Conservation (phyloP, 2,888 invertebrate species). For the Cheilosia vernalis region DNA sequence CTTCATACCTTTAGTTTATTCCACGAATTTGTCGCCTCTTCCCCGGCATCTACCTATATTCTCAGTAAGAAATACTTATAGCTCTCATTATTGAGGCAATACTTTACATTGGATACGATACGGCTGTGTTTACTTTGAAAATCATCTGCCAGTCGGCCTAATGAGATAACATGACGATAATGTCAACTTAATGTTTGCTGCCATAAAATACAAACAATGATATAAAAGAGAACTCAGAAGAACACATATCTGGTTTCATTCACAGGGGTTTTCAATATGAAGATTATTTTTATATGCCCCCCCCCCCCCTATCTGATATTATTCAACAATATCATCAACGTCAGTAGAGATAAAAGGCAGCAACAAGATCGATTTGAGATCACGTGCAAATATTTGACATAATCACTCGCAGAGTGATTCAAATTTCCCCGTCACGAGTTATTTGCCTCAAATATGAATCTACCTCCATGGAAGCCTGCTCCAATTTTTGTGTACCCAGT, state of each 20-base stretch:
- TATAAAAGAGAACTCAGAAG: neutral
- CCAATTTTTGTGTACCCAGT: no score
- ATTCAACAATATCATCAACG: neutral
- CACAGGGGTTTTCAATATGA: neutral
- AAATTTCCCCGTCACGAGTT: neutral
- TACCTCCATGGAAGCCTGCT: no score
- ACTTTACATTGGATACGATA: neutral
- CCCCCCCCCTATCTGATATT: neutral
- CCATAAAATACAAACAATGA: slow-evolving; percentile 4
- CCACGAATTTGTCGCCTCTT: no score
- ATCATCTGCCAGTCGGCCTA: slow-evolving; percentile 39
- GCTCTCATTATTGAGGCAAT: neutral
- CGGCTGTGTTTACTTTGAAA: slow-evolving; percentile 23
- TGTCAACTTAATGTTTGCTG: slow-evolving; percentile 5
- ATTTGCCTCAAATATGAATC: no score
- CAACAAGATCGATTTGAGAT: slow-evolving; percentile 26
- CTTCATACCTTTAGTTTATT: no score
- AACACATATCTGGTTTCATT: slow-evolving; percentile 2
- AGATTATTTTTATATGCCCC: neutral
- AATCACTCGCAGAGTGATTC: slow-evolving; percentile 1
- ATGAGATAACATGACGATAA: slow-evolving; percentile 37
- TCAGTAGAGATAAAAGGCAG: neutral
- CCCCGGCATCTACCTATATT: no score
- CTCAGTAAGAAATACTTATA: neutral
- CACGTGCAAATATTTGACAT: slow-evolving; percentile 35